Conservation (phyloP, 2,113 vertebrate species). For the Anarrhichthys ocellatus region DNA sequence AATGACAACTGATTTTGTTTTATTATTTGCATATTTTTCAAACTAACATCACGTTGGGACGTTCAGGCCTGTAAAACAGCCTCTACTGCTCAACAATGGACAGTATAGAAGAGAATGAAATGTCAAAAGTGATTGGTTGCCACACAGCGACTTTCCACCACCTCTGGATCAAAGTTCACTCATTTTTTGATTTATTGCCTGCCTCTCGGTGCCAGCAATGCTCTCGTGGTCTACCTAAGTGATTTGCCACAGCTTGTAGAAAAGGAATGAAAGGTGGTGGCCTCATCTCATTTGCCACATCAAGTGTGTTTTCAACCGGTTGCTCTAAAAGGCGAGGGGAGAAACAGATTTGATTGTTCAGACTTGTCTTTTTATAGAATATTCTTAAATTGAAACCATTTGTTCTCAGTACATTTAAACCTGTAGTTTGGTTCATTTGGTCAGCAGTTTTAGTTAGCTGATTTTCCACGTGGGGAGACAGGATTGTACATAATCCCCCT, state of each 20-base stretch:
- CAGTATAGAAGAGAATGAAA: not conserved
- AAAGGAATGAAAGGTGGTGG: not conserved
- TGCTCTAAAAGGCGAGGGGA: not conserved
- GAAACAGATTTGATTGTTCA: not conserved
- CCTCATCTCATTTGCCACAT: not conserved
- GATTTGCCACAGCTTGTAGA: slow-evolving; percentile 5
- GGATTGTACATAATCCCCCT: not conserved
- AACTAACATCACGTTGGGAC: too few species aligned
- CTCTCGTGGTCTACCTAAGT: not conserved
- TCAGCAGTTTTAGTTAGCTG: too few species aligned
- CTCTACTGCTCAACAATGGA: not conserved
- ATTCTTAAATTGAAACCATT: not conserved
- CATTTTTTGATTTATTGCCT: not conserved
- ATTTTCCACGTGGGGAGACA: not conserved
- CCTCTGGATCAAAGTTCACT: slow-evolving; percentile 13
- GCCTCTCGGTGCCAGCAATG: not conserved
- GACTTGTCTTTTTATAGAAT: not conserved
- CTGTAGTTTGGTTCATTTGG: not conserved
- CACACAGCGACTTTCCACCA: not conserved
- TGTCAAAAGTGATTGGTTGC: slow-evolving; percentile 20
- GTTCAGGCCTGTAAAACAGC: not conserved
- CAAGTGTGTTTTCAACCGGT: not conserved
- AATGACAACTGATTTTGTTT: not conserved
- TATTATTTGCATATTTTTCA: not conserved
- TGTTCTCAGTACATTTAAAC: not conserved